phyloP scores from a whole-genome alignment of 2,113 vertebrate genomes.

The Fregetta grallaria region DNA sequence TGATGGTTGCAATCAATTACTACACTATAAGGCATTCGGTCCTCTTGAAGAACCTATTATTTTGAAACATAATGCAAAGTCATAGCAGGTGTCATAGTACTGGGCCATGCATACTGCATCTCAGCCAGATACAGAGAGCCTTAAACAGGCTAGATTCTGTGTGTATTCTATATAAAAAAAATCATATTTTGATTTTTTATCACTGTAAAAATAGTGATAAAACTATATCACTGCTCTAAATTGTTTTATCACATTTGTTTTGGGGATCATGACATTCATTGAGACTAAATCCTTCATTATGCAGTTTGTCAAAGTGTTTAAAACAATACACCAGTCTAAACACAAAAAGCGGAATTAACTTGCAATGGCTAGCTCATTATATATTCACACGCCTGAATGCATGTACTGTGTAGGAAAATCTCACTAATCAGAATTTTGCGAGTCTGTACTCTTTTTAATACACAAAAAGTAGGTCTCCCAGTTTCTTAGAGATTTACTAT shows the following conservation, averaged over 20 bases:
- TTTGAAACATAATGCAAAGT: slow-evolving; percentile 65
- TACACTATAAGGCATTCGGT: slow-evolving; percentile 8
- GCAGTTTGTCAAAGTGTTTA: slow-evolving; percentile 22
- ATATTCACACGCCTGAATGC: neutral
- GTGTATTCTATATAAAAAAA: neutral
- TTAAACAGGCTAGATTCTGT: neutral
- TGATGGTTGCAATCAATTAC: slow-evolving; percentile 64
- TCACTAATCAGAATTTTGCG: neutral
- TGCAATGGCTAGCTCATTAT: neutral
- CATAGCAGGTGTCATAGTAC: slow-evolving; percentile 51
- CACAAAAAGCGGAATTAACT: slow-evolving; percentile 36
- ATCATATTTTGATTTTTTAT: neutral
- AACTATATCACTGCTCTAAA: neutral
- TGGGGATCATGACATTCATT: slow-evolving; percentile 33
- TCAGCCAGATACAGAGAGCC: slow-evolving; percentile 19
- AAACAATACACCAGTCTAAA: neutral
- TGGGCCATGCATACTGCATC: neutral
- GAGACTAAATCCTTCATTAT: slow-evolving; percentile 55
- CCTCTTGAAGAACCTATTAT: slow-evolving; percentile 63
- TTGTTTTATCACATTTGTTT: slow-evolving; percentile 20
- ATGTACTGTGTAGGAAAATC: neutral
- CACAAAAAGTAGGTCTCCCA: neutral
- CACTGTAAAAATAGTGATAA: no score
- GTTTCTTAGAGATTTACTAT: neutral
- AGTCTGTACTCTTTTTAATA: neutral